phyloP scores from a whole-genome alignment of 92 coral and sea anemone genomes.

The Porites rus region DNA sequence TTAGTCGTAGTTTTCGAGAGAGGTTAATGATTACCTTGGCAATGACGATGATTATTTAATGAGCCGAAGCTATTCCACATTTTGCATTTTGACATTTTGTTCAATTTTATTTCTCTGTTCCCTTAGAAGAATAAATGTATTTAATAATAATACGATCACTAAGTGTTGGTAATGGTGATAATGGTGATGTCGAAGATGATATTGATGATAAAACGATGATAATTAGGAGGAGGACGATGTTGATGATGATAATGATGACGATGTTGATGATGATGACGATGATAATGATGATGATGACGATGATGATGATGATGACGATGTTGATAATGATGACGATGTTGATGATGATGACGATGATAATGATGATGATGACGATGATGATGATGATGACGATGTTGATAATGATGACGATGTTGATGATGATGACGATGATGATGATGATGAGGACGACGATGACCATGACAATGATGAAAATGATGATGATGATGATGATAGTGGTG shows the following conservation, averaged over 20 bases:
- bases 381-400: conserved; percentile 3
- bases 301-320: not conserved
- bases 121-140: no score
- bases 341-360: not conserved
- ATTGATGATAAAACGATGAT: not conserved
- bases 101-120: no score
- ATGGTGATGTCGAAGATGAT: not conserved
- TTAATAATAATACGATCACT: no score
- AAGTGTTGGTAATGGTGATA: not conserved
- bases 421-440: not conserved
- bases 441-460: not conserved
- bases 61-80: no score
- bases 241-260: not conserved
- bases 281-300: not conserved
- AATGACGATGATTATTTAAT: not conserved
- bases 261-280: not conserved
- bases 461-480: not conserved
- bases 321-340: not conserved
- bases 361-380: not conserved
- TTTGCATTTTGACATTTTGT: no score
- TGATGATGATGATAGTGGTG: not conserved
- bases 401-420: not conserved
- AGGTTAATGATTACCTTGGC: not conserved
- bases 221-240: not conserved
- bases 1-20: not conserved